These are phyloP conservation scores for Leuciscus idus DNA, from an alignment of 2,113 vertebrate genomes.

Conservation along the genomic window DNA sequence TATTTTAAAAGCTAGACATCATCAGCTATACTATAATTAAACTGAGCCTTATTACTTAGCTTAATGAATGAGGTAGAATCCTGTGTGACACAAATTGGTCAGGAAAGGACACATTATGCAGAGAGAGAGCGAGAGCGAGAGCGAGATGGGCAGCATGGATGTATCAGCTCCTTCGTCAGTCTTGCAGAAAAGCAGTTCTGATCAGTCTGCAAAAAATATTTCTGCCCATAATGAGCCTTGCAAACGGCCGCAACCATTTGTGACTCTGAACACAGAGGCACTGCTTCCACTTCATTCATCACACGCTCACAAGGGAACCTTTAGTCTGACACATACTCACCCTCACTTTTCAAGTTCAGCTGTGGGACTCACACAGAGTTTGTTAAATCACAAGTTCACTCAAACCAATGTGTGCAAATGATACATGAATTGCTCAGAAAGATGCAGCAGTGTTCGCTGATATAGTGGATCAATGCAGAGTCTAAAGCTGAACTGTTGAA, in stretches of 20 bases:
- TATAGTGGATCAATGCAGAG: slow-evolving; percentile 24
- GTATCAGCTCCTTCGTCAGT: background rate
- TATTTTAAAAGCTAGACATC: background rate
- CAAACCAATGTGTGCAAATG: background rate
- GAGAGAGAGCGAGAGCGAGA: background rate
- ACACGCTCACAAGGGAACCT: slow-evolving; percentile 27
- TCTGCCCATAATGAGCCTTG: slow-evolving; percentile 29
- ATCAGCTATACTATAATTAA: background rate
- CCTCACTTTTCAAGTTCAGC: slow-evolving; percentile 34
- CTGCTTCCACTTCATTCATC: slow-evolving; percentile 42
- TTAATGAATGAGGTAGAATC: slow-evolving; percentile 1
- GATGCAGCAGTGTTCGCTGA: background rate
- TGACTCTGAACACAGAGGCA: slow-evolving; percentile 33
- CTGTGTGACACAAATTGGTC: slow-evolving; percentile 11
- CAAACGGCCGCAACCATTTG: slow-evolving; percentile 40
- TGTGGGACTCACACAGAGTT: slow-evolving; percentile 18
- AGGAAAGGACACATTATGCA: slow-evolving; percentile 11
- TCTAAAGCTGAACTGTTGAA: background rate
- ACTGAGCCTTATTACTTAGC: slow-evolving; percentile 11
- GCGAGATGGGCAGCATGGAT: background rate
- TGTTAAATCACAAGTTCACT: slow-evolving; percentile 38
- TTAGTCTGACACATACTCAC: slow-evolving; percentile 43
- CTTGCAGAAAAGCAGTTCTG: slow-evolving; percentile 12
- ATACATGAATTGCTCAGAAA: slow-evolving; percentile 14
- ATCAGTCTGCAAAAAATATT: slow-evolving; percentile 37